phyloP scores from a whole-genome alignment of 2,797 vertebrate genomes.

The Neosilurus mollespiculum region DNA sequence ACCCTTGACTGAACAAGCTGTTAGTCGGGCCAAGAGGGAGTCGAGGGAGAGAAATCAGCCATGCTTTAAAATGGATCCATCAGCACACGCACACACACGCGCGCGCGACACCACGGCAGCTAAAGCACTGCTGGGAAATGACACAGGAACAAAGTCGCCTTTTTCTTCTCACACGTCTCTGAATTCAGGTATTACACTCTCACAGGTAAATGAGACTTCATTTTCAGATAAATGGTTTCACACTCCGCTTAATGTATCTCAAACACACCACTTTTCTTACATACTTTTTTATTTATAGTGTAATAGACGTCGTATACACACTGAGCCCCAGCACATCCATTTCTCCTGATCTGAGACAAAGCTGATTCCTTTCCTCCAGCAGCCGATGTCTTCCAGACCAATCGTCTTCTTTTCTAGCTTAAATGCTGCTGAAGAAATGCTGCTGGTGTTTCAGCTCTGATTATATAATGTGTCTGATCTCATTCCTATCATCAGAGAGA shows the following conservation, averaged over 20 bases:
- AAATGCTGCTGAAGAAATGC: not conserved
- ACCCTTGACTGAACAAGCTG: constrained; percentile 74
- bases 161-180: not conserved
- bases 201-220: not conserved
- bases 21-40: constrained; percentile 58
- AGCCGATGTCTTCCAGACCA: not conserved
- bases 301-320: not conserved
- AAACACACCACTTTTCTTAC: constrained; percentile 6
- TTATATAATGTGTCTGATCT: not conserved
- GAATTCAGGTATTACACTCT: constrained; percentile 8
- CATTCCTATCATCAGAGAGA: not conserved
- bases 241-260: not conserved
- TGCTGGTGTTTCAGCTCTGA: not conserved
- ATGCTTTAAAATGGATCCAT: constrained; percentile 56
- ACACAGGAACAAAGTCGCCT: constrained; percentile 24
- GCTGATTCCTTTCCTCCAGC: not conserved
- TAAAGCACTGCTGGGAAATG: constrained; percentile 27
- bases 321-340: not conserved
- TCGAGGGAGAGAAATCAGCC: constrained; percentile 55
- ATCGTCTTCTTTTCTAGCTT: not conserved
- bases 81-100: constrained; percentile 40
- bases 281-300: not conserved
- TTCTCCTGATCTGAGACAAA: not conserved
- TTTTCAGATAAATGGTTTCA: constrained; percentile 8
- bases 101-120: constrained; percentile 30